These are phyloP conservation scores for Corydoras sp. DNA, from an alignment of 2,113 vertebrate species.

Conservation along the genomic window DNA sequence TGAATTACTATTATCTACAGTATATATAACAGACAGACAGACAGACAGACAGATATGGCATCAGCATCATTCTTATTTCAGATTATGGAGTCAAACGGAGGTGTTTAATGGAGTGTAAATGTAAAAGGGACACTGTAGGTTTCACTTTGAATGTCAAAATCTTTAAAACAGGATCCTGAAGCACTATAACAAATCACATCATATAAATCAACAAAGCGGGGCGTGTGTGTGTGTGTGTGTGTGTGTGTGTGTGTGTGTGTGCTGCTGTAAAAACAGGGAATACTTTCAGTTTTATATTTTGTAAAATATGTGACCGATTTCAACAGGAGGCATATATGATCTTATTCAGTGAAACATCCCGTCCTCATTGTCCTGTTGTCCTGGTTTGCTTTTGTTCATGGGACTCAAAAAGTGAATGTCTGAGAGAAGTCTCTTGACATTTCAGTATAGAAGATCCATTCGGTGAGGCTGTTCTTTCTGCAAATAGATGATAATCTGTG, in stretches of 20 bases:
- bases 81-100: background rate
- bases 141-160: background rate
- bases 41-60: background rate
- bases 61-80: background rate
- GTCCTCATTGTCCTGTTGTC: constrained; percentile 9
- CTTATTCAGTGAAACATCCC: background rate
- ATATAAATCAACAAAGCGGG: too few species aligned
- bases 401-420: background rate
- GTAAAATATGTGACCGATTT: too few species aligned
- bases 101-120: background rate
- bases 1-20: too few species aligned
- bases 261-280: too few species aligned
- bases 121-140: background rate
- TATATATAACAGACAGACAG: background rate
- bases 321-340: background rate
- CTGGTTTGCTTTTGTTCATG: constrained; percentile 1
- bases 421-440: constrained; percentile 29
- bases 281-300: too few species aligned
- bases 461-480: background rate
- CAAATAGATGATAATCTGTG: constrained; percentile 14
- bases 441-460: constrained; percentile 19
- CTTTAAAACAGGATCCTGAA: too few species aligned
- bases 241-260: too few species aligned
- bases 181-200: too few species aligned
- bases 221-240: too few species aligned